phyloP scores from a whole-genome alignment of 1,140 invertebrate genomes.

The Patella vulgata region DNA sequence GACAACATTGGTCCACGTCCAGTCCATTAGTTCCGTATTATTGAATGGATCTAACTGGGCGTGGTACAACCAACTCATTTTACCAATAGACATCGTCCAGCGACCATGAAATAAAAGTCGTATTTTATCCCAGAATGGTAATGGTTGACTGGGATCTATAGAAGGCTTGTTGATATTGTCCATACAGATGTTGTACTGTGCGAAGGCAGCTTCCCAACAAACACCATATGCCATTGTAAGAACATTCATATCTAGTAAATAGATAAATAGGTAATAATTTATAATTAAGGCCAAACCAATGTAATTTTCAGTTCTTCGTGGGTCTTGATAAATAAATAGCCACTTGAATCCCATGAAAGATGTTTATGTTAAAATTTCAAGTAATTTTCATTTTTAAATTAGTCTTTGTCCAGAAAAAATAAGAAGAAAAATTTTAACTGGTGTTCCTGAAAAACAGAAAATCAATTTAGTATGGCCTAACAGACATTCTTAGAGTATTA shows the following conservation, averaged over 20 bases:
- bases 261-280: background rate
- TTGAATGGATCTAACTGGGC: slow-evolving; percentile 98
- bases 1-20: slow-evolving; percentile 89
- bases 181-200: slow-evolving; percentile 89
- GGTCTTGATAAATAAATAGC: too few relatives aligned
- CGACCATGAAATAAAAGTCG: slow-evolving; percentile 91
- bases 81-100: slow-evolving; percentile 85
- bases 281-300: too few relatives aligned
- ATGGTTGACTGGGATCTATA: slow-evolving; percentile 85
- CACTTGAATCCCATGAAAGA: too few relatives aligned
- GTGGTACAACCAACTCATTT: slow-evolving; percentile 88
- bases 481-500: too few relatives aligned
- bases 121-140: slow-evolving; percentile 98
- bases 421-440: too few relatives aligned
- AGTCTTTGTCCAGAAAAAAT: too few relatives aligned
- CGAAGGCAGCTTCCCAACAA: slow-evolving; percentile 98
- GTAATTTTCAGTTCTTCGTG: too few relatives aligned
- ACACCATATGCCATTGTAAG: slow-evolving; percentile 93
- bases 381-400: too few relatives aligned
- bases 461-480: too few relatives aligned
- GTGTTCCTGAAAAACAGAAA: too few relatives aligned
- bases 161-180: slow-evolving; percentile 85
- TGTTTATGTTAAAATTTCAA: too few relatives aligned
- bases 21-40: slow-evolving; percentile 98
- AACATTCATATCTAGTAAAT: slow-evolving; percentile 46